Evolutionary conservation across 2,888 invertebrate genomes (phyloP).

Genomic region (Xanthia icteritia): DNA sequence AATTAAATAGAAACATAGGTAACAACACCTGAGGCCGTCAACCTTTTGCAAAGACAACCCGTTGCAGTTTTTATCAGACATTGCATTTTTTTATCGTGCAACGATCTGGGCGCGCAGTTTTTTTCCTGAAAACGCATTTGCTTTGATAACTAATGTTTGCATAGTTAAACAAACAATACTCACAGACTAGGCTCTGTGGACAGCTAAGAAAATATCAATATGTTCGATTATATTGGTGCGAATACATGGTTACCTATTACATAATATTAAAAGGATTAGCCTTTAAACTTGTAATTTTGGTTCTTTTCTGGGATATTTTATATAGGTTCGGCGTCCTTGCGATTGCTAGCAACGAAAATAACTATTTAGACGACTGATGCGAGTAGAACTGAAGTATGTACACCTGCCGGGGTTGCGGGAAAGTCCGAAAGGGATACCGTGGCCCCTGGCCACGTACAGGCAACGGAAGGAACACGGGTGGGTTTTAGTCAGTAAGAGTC

Average conservation of each 20-base stretch:
- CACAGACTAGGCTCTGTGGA: constrained; percentile 19
- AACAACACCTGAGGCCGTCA: constrained; percentile 18
- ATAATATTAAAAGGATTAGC: background rate
- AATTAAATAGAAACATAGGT: background rate
- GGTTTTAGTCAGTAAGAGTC: too few species aligned
- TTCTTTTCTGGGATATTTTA: background rate
- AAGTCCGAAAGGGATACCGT: too few species aligned
- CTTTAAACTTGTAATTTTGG: background rate
- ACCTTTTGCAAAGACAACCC: constrained; percentile 47
- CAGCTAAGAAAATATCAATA: constrained; percentile 40
- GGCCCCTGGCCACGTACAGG: too few species aligned
- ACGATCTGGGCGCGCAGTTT: constrained; percentile 68
- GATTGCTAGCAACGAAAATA: background rate
- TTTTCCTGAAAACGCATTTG: constrained; percentile 70
- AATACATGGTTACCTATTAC: background rate
- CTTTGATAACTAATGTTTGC: constrained; percentile 59
- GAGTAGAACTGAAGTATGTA: background rate
- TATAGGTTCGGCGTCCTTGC: background rate
- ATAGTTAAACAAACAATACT: constrained; percentile 29
- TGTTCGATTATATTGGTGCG: constrained; percentile 16
- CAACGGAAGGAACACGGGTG: too few species aligned
- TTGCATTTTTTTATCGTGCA: constrained; percentile 75
- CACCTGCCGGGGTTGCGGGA: too few species aligned
- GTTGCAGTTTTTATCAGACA: constrained; percentile 70
- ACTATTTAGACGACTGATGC: background rate